Percentiles rank a stretch among this genome's conserved stretches.
Evolutionary conservation across 2,888 invertebrate species (phyloP).

Genomic region (Cybosia mesomella): DNA sequence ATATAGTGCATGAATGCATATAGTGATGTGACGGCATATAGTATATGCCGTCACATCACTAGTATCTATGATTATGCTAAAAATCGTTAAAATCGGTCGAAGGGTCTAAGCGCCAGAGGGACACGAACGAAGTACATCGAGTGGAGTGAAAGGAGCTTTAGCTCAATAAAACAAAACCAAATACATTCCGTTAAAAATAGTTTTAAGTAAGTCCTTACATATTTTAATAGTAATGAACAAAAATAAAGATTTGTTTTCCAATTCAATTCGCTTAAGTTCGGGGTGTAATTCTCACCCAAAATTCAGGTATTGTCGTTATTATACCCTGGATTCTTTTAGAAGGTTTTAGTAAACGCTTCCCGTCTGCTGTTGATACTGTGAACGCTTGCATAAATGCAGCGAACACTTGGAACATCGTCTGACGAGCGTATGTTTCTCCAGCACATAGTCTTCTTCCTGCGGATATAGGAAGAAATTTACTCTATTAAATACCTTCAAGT

Average conservation of each 20-base stretch:
- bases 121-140: no score
- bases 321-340: constrained; percentile 83
- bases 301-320: constrained; percentile 85
- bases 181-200: no score
- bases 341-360: constrained; percentile 67
- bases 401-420: constrained; percentile 88
- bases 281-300: constrained; percentile 85
- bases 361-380: constrained; percentile 83
- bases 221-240: neutral
- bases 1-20: no score
- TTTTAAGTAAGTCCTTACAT: no score
- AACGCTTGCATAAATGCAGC: constrained; percentile 89
- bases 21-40: no score
- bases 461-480: constrained; percentile 26
- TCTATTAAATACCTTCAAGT: no score
- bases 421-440: constrained; percentile 90
- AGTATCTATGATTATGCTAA: no score
- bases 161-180: no score
- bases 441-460: constrained; percentile 89
- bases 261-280: constrained; percentile 47
- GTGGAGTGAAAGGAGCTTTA: no score
- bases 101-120: no score
- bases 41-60: no score
- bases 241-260: neutral
- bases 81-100: no score